A percentile compares a stretch with the other conserved stretches of the same genome.
Conservation (phyloP, 2,797 vertebrate species). For the Pristis pectinata region DNA sequence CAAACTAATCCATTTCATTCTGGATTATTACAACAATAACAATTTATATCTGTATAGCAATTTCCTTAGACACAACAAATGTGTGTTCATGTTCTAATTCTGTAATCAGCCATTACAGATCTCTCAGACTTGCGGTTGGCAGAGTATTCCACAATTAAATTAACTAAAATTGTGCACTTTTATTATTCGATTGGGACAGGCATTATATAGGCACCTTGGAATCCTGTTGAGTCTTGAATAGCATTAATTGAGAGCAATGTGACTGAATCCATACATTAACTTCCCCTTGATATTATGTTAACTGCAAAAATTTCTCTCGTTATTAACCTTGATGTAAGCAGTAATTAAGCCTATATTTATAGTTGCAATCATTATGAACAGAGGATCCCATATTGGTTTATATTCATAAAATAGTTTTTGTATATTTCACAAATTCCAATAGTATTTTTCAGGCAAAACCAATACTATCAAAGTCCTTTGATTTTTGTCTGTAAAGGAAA, state of each 20-base stretch:
- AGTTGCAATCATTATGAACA: neutral
- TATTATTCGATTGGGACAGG: neutral
- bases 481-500: neutral
- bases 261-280: neutral
- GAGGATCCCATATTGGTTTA: neutral
- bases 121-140: neutral
- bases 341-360: neutral
- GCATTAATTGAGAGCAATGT: neutral
- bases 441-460: neutral
- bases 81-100: neutral
- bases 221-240: neutral
- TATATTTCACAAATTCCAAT: neutral
- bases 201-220: neutral
- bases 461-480: neutral
- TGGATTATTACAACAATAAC: neutral
- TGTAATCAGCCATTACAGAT: neutral
- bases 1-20: neutral
- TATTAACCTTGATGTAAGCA: neutral
- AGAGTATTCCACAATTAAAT: neutral
- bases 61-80: neutral
- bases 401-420: no score
- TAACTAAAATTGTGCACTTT: neutral
- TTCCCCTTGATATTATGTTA: neutral
- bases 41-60: neutral
- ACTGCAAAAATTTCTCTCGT: neutral